These are phyloP conservation scores for Talpa occidentalis DNA, from an alignment of 2,113 vertebrate species.

Conservation along the genomic window DNA sequence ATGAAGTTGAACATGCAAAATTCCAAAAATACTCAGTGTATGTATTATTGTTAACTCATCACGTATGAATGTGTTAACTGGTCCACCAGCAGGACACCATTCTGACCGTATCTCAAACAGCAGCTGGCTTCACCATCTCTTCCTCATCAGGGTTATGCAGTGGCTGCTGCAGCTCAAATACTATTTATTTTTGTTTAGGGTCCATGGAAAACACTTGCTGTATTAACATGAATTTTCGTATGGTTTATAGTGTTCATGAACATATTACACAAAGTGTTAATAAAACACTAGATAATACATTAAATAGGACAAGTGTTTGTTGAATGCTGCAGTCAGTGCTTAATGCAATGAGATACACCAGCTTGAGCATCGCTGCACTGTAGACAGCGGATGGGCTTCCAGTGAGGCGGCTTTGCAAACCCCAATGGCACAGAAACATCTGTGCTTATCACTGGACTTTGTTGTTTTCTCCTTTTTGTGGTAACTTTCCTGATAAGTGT, in stretches of 20 bases:
- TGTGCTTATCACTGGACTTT: not conserved
- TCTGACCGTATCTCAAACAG: not conserved
- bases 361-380: not conserved
- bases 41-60: not conserved
- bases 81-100: not conserved
- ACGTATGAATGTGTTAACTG: not conserved
- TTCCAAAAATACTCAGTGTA: not conserved
- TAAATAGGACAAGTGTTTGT: conserved; percentile 21
- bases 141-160: not conserved
- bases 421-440: not conserved
- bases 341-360: not conserved
- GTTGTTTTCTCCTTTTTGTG: not conserved
- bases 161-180: not conserved
- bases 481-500: not conserved
- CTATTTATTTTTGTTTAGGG: not conserved
- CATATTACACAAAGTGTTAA: not conserved
- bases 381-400: not conserved
- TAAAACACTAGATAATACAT: not conserved
- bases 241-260: not conserved
- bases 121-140: not conserved
- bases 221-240: conserved; percentile 8
- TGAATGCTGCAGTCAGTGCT: not conserved
- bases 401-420: not conserved
- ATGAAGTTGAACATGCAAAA: not conserved
- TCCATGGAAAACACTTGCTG: conserved; percentile 16